A percentile compares a stretch with the other conserved stretches of the same genome.
These are phyloP conservation scores for Athrips mouffetella DNA, from an alignment of 2,888 invertebrate genomes.

Conservation along the genomic window DNA sequence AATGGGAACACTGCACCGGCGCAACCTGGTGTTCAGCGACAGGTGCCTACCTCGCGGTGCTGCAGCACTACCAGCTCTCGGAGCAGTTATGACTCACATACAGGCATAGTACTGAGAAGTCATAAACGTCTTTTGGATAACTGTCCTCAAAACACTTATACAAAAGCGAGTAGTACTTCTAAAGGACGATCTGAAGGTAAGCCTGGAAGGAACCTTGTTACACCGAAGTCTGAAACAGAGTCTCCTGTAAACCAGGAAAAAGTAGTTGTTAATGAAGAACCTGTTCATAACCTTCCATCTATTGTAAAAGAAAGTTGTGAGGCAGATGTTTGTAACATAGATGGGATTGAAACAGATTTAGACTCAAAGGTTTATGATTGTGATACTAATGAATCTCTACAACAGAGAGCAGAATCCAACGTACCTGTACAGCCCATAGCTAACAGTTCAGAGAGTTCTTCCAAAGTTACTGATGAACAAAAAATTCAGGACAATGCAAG, in stretches of 20 bases:
- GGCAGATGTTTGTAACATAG: slow-evolving; percentile 34
- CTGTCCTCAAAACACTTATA: slow-evolving; percentile 44
- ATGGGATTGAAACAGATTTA: slow-evolving; percentile 40
- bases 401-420: slow-evolving; percentile 39
- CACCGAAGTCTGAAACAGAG: slow-evolving; percentile 53
- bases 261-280: slow-evolving; percentile 44
- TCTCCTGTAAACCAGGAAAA: slow-evolving; percentile 44
- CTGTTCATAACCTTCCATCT: slow-evolving; percentile 35
- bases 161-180: slow-evolving; percentile 47
- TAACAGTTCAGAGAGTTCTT: slow-evolving; percentile 39
- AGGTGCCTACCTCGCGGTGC: slow-evolving; percentile 59
- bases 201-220: slow-evolving; percentile 46
- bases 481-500: slow-evolving; percentile 44
- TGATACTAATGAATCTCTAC: slow-evolving; percentile 66
- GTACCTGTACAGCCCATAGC: slow-evolving; percentile 35
- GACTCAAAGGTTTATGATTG: slow-evolving; percentile 41
- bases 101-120: slow-evolving; percentile 80
- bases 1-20: slow-evolving; percentile 50
- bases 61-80: slow-evolving; percentile 72
- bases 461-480: slow-evolving; percentile 47
- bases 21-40: slow-evolving; percentile 45
- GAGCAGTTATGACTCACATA: slow-evolving; percentile 65
- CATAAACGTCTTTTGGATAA: slow-evolving; percentile 76
- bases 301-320: slow-evolving; percentile 37
- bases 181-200: slow-evolving; percentile 50